Base-by-base conservation (phyloP, 2,888 invertebrate genomes). In the Lasioglossum calceatum region DNA sequence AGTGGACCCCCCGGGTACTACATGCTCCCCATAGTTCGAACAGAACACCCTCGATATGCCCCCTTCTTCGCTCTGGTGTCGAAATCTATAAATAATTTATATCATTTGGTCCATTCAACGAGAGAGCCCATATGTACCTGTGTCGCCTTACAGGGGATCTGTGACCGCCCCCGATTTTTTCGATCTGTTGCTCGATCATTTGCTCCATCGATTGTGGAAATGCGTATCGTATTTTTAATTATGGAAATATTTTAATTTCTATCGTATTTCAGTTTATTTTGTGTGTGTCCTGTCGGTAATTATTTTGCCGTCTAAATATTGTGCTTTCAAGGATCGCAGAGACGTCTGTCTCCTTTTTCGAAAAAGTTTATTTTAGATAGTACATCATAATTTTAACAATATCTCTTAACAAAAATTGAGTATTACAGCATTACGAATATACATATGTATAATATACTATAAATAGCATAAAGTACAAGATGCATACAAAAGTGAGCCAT, bases 11-110 rank as follows among this genome's bases (percentile, higher is more conserved):
- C 89, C 90, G 93, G 92, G 92, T 89, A 90, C 64, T 64, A 32
- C 32, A 64, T 85, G 87, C 92, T 92, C 94, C 94, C 94, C 92
- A 32, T 64, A 92, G 76, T 85, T 88, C 87, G 87, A 91, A 90
- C 90, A 87, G 90, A 73, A 81, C 88, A 81, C 83, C 79, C 91
- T 85, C 77, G 84, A 75, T 80, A 72, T 36, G 83, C 74, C 88
- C 85, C 74, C 88, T 86, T 81, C 84, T 87, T 91, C 92, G 91
- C 89, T 89, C 88, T 92, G 94, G 95, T 95, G 95, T 94, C 94
- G 94, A 95, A 94, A 95, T 94, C 95, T 93, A 95, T 95, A 95
- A 95, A 95, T 95, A 95, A 95, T 95, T 95, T 95, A 95, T 95
- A 95, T 95, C 94, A 95, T 95, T 95, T 95, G 95, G 93, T 91